Base-by-base conservation (phyloP, 2,888 invertebrate species). In the Athalia cordata region DNA sequence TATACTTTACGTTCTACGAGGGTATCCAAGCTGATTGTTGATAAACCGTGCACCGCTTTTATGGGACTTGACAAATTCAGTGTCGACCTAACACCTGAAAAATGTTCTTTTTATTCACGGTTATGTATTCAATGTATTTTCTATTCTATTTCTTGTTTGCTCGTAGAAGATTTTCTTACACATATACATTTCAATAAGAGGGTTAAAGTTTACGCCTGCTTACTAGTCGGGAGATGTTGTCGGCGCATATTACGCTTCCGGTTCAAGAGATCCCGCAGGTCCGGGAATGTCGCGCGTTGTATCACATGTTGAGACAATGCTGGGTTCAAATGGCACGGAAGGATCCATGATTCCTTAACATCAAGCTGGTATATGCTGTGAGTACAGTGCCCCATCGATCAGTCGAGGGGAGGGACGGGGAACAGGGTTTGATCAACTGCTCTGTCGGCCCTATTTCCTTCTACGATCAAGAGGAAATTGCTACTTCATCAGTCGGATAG, bases 401-500 rank as follows among this genome's bases (percentile, higher is more conserved):
- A 84, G 81, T 74, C 78, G 79, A 80, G 79, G 83, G 83, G 79
- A 13, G 62, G 13, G 72, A 61, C 49, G 74, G 61, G 74, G 83
- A 83, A 82, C 84, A 80, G 82, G 84, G 84, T 84, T 84, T 84
- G 84, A 84, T 84, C 84, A 84, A 85, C 85, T 86, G 85, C 85
- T 85, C 85, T 83, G 87, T 87, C 85, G 87, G 85, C 86, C 86
- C 87, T 86, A 87, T 88, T 88, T 87, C 88, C 88, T 86, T 85
- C 85, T 84, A 84, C 87, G 85, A 88, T 87, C 87, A 85, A 82
- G 86, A 86, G 88, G 88, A 88, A 88, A 88, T 88, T 87, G 88
- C 87, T 87, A 87, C 87, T 87, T 88, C 88, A 88, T 87, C 88
- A 87, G 87, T 83, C 84, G 85, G 84, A 82, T 84, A 84, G 84